These are phyloP conservation scores for Sitta carolinensis DNA, from an alignment of 2,797 vertebrate genomes.

Conservation along the genomic window DNA sequence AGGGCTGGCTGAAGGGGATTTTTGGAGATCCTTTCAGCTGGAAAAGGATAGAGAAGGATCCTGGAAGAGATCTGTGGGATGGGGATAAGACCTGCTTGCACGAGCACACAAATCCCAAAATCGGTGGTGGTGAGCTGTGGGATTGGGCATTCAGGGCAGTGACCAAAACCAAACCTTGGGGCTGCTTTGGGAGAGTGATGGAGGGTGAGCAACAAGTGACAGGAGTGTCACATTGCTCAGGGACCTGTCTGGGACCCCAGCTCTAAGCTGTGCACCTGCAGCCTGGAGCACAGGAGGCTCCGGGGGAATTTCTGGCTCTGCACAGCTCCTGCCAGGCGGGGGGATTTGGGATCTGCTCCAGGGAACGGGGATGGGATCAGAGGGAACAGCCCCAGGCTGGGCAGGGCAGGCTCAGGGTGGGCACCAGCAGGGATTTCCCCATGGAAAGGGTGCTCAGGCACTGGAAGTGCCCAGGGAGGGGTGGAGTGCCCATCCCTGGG, in stretches of 20 bases:
- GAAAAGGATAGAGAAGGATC: not conserved
- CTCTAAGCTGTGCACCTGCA: not conserved
- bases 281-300: not conserved
- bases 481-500: not conserved
- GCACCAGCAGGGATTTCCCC: accelerated
- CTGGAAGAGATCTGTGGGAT: not conserved
- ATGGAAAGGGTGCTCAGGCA: accelerated
- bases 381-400: not conserved
- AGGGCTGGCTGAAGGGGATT: not conserved
- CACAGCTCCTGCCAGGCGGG: not conserved
- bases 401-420: not conserved
- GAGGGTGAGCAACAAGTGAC: not conserved
- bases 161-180: not conserved
- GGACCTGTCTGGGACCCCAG: not conserved
- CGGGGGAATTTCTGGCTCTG: not conserved
- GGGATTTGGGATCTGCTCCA: not conserved
- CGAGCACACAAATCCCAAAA: accelerated
- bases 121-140: not conserved
- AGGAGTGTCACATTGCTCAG: accelerated
- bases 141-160: not conserved
- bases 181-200: not conserved
- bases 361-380: not conserved
- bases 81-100: accelerated
- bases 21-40: not conserved
- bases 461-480: not conserved